A percentile compares a stretch with the other conserved stretches of the same genome.
Evolutionary conservation across 1,140 invertebrate species (phyloP).

Genomic region (Halictus rubicundus): DNA sequence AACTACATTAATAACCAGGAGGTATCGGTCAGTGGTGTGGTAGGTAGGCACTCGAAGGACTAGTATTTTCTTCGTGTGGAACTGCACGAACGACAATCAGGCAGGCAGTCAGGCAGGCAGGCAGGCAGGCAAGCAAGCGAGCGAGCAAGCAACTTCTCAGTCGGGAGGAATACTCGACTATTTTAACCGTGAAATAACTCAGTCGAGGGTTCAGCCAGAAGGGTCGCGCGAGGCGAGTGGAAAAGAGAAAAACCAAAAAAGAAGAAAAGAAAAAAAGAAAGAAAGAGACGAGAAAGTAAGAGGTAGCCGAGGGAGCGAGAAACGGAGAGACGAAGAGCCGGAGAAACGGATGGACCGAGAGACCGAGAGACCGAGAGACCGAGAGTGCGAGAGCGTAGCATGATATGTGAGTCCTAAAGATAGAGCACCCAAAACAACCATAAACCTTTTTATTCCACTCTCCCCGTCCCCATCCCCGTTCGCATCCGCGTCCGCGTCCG

Average conservation of each 20-base stretch:
- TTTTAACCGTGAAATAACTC: slow-evolving; percentile 78
- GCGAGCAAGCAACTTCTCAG: slow-evolving; percentile 41
- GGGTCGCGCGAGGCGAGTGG: slow-evolving; percentile 37
- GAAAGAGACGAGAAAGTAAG: no score
- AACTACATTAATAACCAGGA: no score
- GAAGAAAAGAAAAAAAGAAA: slow-evolving; percentile 1
- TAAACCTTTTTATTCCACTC: slow-evolving; percentile 70
- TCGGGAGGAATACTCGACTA: slow-evolving; percentile 71
- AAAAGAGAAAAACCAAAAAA: slow-evolving; percentile 23
- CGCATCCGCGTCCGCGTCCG: no score
- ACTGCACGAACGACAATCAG: slow-evolving; percentile 40
- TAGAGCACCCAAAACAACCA: slow-evolving; percentile 74
- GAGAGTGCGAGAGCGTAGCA: slow-evolving; percentile 59
- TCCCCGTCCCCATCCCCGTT: slow-evolving; percentile 22
- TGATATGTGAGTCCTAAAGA: slow-evolving; percentile 74
- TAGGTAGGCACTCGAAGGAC: no score
- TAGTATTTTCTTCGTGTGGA: slow-evolving; percentile 48
- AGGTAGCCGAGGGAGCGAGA: slow-evolving; percentile 12
- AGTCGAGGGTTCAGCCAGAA: slow-evolving; percentile 62
- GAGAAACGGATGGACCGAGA: neutral
- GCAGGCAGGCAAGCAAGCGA: no score
- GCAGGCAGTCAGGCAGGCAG: no score
- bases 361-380: slow-evolving; percentile 8
- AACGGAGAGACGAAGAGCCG: slow-evolving; percentile 24
- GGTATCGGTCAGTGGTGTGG: no score